Conservation (phyloP, 2,113 vertebrate genomes). For the Microcebus griseorufus region DNA sequence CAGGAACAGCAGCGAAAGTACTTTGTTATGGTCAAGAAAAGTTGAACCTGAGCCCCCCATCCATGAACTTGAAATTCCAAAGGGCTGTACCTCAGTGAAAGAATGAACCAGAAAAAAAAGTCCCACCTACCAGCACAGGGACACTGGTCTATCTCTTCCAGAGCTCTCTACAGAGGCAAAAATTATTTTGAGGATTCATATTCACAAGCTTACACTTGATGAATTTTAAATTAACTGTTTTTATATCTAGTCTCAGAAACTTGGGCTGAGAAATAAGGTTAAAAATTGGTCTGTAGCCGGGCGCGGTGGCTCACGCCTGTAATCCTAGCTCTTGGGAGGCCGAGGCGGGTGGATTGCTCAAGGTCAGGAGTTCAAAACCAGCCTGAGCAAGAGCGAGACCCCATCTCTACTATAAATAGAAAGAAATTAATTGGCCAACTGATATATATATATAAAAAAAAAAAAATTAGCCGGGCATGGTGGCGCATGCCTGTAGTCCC, state of each 20-base stretch:
- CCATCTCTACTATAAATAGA: too few species aligned
- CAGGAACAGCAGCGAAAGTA: not conserved
- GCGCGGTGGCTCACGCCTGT: too few species aligned
- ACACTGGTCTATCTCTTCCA: not conserved
- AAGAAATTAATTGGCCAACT: too few species aligned
- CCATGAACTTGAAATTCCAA: not conserved
- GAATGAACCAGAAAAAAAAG: not conserved
- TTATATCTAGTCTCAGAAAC: conserved; percentile 15
- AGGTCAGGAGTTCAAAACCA: too few species aligned
- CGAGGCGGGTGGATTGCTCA: too few species aligned
- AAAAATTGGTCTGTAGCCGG: not conserved
- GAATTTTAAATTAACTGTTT: not conserved
- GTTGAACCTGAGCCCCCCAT: not conserved
- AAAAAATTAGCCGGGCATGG: too few species aligned
- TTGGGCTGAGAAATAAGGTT: not conserved
- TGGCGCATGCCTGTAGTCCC: too few species aligned
- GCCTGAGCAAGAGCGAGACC: too few species aligned
- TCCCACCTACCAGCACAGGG: not conserved
- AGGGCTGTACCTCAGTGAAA: not conserved
- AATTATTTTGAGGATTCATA: not conserved
- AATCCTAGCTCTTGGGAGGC: too few species aligned
- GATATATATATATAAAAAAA: too few species aligned
- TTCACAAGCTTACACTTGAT: not conserved
- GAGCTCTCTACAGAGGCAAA: not conserved
- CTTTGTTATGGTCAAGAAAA: not conserved